Base-by-base conservation (phyloP, 2,113 vertebrate species). In the Aix galericulata region DNA sequence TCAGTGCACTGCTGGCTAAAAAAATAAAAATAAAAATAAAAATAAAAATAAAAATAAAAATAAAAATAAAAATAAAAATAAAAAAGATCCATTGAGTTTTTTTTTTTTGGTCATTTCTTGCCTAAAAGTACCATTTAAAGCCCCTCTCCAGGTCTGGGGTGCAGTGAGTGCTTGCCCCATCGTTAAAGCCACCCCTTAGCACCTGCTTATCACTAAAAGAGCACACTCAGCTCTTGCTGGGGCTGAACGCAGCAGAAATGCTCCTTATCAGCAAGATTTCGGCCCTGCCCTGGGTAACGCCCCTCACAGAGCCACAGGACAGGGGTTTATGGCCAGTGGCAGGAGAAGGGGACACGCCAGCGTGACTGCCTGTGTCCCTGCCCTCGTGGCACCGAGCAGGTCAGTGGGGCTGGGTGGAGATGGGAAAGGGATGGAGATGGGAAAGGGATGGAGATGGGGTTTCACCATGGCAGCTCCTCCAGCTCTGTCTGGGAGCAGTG, bases 361-460 rank as follows among this genome's bases (percentile, higher is more conserved):
- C 2, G 4, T n/a, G 4, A 34, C 25, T 6, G 1, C 2, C 40
- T 48, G 53, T 9, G 75, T n/a, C 9, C 18, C 8, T 10, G 16
- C 25, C 50, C 11, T 26, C 13, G 8, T 32, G 3, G 56, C 1
- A 1, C 32, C 22, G 36, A 50, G 40, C 0, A 0, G 26, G 44
- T 74, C 0, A 0, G 21, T 16, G 18, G 17, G 56, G 80, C 50
- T 8, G 17, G 13, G 44, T 77, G n/a, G 3, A 16, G 69, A 11
- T 7, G 13, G 58, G 48, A 69, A 62, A 44, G 62, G 38, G 58
- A 10, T 48, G 55, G 44, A 77, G 5, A 4, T 0, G 67, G 58
- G 44, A 69, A 62, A 44, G 71, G 42, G 58, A 9, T 53, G 50
- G 40, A 74, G 5, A 4, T 0, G 72, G 13, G 48, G 11, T 34